phyloP scores from a whole-genome alignment of 1,140 invertebrate species.

The Nylanderia fulva region DNA sequence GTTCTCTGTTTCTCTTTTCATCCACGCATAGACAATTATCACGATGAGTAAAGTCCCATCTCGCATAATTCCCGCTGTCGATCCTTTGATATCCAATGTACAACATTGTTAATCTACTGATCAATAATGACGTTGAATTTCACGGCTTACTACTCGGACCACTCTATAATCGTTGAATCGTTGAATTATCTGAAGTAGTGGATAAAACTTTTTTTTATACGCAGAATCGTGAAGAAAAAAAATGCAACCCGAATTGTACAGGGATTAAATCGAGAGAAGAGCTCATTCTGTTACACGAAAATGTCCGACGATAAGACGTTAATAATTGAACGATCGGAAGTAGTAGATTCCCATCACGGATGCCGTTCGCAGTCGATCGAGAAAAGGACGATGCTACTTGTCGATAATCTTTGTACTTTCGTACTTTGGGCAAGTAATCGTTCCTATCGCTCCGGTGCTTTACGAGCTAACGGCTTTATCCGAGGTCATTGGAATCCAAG shows the following conservation, averaged over 20 bases:
- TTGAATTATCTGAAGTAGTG: not conserved
- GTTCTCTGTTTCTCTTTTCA: not conserved
- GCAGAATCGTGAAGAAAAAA: not conserved
- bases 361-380: slow-evolving; percentile 38
- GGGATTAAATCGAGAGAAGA: not conserved
- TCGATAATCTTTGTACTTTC: slow-evolving; percentile 52
- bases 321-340: slow-evolving; percentile 54
- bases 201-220: not conserved
- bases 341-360: slow-evolving; percentile 34
- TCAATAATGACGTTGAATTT: slow-evolving; percentile 1
- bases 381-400: slow-evolving; percentile 34
- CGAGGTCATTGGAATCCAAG: slow-evolving; percentile 53
- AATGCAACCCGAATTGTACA: not conserved
- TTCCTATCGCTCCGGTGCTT: slow-evolving; percentile 25
- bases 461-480: slow-evolving; percentile 38
- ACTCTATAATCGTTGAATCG: not conserved
- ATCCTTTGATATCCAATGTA: not conserved
- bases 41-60: slow-evolving; percentile 4
- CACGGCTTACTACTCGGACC: not conserved
- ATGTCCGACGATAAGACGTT: slow-evolving; percentile 29
- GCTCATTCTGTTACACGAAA: not conserved
- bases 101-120: not conserved
- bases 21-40: slow-evolving; percentile 12
- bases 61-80: not conserved
- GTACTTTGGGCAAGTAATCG: slow-evolving; percentile 23